Conservation (phyloP, 2,888 invertebrate species). For the Tolmerus cingulatus region DNA sequence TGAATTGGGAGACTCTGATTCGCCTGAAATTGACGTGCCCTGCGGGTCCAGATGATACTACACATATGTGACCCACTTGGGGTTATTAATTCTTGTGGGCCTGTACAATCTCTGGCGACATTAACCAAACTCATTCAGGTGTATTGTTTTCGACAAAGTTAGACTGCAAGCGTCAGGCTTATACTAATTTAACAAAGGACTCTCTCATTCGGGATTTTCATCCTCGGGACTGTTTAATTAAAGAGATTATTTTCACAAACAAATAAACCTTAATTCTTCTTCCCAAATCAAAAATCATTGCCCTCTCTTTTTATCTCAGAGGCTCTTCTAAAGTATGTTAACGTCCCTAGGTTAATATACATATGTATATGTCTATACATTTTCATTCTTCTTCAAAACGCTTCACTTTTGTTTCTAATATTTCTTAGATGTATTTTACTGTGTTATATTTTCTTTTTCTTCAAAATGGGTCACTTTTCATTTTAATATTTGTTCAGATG, state of each 20-base stretch:
- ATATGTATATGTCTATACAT: no score
- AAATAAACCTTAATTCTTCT: no score
- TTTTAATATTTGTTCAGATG: no score
- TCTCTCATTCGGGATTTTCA: background rate
- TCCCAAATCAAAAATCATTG: no score
- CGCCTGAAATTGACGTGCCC: background rate
- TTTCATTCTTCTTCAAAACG: no score
- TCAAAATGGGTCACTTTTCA: no score
- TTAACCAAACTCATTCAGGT: background rate
- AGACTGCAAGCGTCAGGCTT: background rate
- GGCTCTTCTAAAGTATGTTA: no score
- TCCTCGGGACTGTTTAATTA: background rate
- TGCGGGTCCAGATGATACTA: background rate
- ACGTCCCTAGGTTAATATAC: no score
- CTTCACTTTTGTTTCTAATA: no score
- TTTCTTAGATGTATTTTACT: no score
- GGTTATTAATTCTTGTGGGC: background rate
- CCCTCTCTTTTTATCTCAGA: no score
- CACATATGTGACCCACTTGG: background rate
- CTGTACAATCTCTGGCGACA: background rate
- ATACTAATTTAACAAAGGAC: background rate
- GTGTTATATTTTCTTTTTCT: no score
- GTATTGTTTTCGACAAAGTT: background rate
- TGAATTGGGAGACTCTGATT: background rate
- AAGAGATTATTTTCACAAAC: background rate